These are phyloP conservation scores for Xerus inauris DNA, from an alignment of 2,113 vertebrate genomes.

Conservation along the genomic window DNA sequence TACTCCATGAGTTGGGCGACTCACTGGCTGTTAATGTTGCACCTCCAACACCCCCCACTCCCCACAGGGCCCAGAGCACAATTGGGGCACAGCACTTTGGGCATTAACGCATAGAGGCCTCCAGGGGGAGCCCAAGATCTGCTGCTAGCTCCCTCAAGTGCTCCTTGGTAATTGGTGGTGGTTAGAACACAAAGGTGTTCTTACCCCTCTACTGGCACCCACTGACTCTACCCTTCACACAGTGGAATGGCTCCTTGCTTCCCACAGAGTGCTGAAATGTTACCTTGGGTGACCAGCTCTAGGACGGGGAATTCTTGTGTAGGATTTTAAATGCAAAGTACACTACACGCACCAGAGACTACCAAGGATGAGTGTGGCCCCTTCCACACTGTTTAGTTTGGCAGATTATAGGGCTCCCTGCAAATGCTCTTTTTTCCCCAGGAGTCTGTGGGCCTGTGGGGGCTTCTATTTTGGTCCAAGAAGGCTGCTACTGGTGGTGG, in stretches of 20 bases:
- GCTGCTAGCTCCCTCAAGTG: neutral
- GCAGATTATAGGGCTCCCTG: neutral
- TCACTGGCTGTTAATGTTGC: neutral
- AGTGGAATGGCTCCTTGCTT: too few species aligned
- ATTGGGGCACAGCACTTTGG: neutral
- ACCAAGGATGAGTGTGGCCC: too few species aligned
- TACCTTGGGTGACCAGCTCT: neutral
- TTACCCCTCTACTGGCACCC: neutral
- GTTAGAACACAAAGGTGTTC: neutral
- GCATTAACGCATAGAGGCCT: neutral
- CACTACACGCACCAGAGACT: too few species aligned
- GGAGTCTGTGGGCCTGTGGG: neutral
- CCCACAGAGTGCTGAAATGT: neutral
- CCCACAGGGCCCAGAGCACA: neutral
- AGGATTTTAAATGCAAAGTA: neutral
- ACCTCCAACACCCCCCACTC: neutral
- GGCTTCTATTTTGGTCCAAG: neutral
- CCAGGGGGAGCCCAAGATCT: neutral
- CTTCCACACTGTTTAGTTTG: neutral
- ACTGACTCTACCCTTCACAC: neutral
- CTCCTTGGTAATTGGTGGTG: neutral
- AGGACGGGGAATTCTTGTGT: neutral
- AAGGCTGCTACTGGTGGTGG: neutral
- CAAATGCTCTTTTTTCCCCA: neutral
- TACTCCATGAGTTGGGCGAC: neutral